Base-by-base conservation (phyloP, 2,888 invertebrate genomes). In the Pyrrhia umbra region DNA sequence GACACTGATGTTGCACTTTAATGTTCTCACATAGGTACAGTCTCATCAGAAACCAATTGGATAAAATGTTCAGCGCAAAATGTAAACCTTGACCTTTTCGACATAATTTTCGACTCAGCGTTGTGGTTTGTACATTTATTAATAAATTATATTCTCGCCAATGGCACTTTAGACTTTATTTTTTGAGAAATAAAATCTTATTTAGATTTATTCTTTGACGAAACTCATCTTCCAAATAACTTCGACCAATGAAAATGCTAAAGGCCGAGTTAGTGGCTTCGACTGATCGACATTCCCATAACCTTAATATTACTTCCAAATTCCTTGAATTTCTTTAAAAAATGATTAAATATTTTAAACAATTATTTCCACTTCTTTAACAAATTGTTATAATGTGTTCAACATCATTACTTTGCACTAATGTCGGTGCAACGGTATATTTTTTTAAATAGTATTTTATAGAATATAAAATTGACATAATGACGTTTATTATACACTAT, bases 1-100 rank as follows among this genome's bases (percentile, higher is more conserved):
- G 43, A 49, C 23, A 39, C 34, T 45, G 16, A 42, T 25, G 23
- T 20, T 70, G 37, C 52, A 56, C n/a, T 47, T 56, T n/a, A 54
- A 55, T 25, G 66, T 84, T 82, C 84, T 82, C 84, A 85, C 82
- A 83, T 81, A n/a, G n/a, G n/a, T n/a, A 34, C 34, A 80, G 82
- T 85, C 86, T 87, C 90, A 91, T 92, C 90, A 91, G 84, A 89
- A 92, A 86, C 89, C 88, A 89, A 91, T 92, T 92, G 86, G 85
- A 85, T 82, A 88, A 88, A 89, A 88, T 89, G 90, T 89, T 88
- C 80, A 86, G 80, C 85, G 82, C 88, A 87, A 91, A 90, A 89
- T 83, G 81, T 81, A 72, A 89, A 87, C 94, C 93, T 93, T 94
- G 93, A 85, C 90, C 91, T 94, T 94, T 92, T 84, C 80, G 66